Conservation (phyloP, 2,888 invertebrate species). For the Nasonia oneida region DNA sequence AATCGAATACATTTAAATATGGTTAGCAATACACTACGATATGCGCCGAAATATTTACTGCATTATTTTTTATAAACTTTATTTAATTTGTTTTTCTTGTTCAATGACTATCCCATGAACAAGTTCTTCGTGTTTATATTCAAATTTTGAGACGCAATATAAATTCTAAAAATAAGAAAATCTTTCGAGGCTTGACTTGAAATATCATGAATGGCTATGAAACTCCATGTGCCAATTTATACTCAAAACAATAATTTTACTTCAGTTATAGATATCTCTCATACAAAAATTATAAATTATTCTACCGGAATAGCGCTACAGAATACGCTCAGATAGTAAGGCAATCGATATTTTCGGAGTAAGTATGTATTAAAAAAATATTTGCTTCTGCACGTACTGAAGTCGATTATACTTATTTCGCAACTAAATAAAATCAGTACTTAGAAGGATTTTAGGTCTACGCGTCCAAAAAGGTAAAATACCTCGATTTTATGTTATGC, state of each 20-base stretch:
- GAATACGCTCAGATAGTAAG: too few relatives aligned
- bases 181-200: conserved; percentile 28
- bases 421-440: conserved; percentile 19
- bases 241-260: not conserved
- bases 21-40: too few relatives aligned
- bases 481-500: not conserved
- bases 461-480: not conserved
- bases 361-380: not conserved
- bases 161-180: conserved; percentile 45
- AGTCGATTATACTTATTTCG: conserved; percentile 2
- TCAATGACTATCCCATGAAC: not conserved
- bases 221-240: conserved; percentile 8
- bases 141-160: not conserved
- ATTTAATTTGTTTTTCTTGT: not conserved
- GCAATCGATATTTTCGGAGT: not conserved
- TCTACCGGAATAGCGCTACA: not conserved
- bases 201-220: not conserved
- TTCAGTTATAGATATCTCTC: too few relatives aligned
- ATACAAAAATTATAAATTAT: not conserved
- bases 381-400: not conserved
- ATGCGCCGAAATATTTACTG: too few relatives aligned
- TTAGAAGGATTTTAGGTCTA: not conserved
- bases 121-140: not conserved
- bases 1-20: too few relatives aligned
- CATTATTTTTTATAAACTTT: not conserved